Percentiles rank a stretch among this genome's conserved stretches.
These are phyloP conservation scores for Botrylloides violaceus DNA, from an alignment of 23 tunicate species.

Conservation along the genomic window DNA sequence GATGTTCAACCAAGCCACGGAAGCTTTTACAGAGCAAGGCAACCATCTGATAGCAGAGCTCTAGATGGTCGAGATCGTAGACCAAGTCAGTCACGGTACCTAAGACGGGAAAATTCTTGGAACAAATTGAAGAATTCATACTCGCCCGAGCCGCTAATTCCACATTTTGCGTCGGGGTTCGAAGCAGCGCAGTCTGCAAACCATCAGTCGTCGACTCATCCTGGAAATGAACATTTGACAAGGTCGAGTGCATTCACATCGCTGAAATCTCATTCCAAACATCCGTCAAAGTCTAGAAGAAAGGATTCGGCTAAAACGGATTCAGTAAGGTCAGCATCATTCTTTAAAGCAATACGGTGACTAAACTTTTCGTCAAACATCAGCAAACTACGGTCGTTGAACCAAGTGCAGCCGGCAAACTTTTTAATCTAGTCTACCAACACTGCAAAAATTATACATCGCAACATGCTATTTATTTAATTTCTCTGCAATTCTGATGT, in stretches of 20 bases:
- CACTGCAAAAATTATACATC: too few relatives aligned
- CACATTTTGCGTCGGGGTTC: constrained; percentile 5
- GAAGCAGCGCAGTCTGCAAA: background rate
- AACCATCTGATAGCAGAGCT: background rate
- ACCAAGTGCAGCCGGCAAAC: too few relatives aligned
- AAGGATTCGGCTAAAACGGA: background rate
- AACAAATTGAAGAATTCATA: constrained; percentile 28
- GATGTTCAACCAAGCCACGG: background rate
- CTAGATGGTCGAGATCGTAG: background rate
- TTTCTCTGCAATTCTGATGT: too few relatives aligned
- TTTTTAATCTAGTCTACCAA: too few relatives aligned
- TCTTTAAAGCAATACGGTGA: too few relatives aligned
- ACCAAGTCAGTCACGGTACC: background rate
- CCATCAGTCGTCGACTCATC: background rate
- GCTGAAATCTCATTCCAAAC: too few relatives aligned
- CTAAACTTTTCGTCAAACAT: too few relatives aligned
- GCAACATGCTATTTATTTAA: too few relatives aligned
- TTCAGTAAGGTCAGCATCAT: too few relatives aligned
- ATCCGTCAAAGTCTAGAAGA: background rate
- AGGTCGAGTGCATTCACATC: too few relatives aligned
- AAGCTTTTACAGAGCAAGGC: background rate
- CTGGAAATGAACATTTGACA: too few relatives aligned
- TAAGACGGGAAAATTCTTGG: constrained; percentile 9
- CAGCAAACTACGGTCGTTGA: too few relatives aligned
- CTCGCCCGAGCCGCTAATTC: constrained; percentile 21